Evolutionary conservation across 2,888 invertebrate species (phyloP), one percentile per base, ranked within the genome.

Genomic region (Drosophila suboccidentalis): DNA sequence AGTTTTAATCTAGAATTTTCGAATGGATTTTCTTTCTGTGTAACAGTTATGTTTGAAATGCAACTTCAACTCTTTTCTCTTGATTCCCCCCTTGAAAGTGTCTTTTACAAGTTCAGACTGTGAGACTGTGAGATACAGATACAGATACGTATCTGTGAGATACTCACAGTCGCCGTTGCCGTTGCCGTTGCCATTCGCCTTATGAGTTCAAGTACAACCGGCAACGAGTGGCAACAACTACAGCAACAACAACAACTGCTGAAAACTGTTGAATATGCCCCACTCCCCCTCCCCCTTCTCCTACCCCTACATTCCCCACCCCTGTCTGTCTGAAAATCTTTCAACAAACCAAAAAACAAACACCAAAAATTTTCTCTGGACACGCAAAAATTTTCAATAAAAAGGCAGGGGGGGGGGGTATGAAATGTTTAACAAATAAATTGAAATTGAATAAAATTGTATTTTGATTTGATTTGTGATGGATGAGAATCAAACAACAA

Each of bases 201-300:
- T 82, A 66, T 67, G 66, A 82, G 80, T 82, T 88, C 85, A 86
- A 86, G 88, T 86, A 82, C 86, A 87, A 84, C 87, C 85, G 80
- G 83, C 85, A 26, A 26, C 26, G 77, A 74, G 71, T 50, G 72
- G 71, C 57, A 50, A 54, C 51, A 29, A 29, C 50, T 51, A 17
- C 47, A 51, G 17, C 43, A 58, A 44, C 58, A 59, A 43, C 54
- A 43, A 39, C 57, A 36, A 26, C 26, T 26, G 26, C 6, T 26
- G 26, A 26, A 26, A 71, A 76, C 78, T 77, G 44, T 61, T 73
- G 55, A 58, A 61, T 43, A 32, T 43, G 55, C 49, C 64, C 9
- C 26, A 1, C 5, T 26, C 1, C 26, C 26, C 26, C 36, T 10
- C 13, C 49, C 17, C 13, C 13, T 8, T 17, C 34, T 17, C 5